These are phyloP conservation scores for Phyllotis vaccarum DNA, from an alignment of 2,797 vertebrate species.

Conservation along the genomic window DNA sequence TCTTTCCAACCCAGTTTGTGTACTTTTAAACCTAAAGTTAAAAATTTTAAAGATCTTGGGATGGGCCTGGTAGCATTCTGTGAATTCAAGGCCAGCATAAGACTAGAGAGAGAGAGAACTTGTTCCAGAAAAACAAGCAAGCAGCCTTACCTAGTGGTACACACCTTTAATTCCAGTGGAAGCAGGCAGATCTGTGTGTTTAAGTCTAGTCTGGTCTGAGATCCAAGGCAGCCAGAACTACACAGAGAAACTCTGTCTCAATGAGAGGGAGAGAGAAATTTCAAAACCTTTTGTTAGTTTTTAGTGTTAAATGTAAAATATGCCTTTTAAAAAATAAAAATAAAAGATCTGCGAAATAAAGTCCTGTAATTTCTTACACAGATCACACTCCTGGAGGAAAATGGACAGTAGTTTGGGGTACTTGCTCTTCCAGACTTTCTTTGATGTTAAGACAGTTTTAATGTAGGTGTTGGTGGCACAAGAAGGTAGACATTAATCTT, in stretches of 20 bases:
- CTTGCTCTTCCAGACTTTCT: neutral
- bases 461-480: neutral
- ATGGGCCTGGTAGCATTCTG: neutral
- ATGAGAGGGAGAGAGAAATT: neutral
- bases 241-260: neutral
- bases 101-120: neutral
- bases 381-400: neutral
- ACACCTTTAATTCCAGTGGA: neutral
- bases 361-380: neutral
- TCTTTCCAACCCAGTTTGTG: too few relatives aligned
- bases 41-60: neutral
- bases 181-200: neutral
- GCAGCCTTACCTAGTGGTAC: neutral
- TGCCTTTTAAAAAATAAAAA: neutral
- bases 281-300: slow-evolving; percentile 38
- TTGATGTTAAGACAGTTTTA: neutral
- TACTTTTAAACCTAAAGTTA: neutral
- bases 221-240: neutral
- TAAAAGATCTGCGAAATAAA: slow-evolving; percentile 17
- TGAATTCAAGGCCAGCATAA: neutral
- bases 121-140: neutral
- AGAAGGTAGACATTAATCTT: too few relatives aligned
- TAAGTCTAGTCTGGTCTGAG: neutral
- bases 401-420: neutral
- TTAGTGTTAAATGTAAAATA: slow-evolving; percentile 53